Base-by-base conservation (phyloP, 2,113 vertebrate species). In the Ceyx melanurus region DNA sequence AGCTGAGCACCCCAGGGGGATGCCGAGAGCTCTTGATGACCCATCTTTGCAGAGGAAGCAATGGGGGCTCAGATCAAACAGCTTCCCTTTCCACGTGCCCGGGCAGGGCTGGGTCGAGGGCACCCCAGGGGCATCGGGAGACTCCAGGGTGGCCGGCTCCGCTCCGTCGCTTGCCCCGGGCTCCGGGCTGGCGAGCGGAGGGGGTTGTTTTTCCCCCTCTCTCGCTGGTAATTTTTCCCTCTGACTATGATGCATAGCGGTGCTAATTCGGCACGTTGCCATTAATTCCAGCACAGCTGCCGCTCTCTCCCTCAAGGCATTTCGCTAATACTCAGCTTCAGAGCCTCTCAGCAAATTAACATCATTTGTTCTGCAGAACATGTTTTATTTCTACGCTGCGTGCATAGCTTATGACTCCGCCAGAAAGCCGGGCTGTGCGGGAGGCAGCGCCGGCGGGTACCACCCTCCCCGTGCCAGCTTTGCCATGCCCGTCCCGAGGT, bases 261-360 rank as follows among this genome's bases (percentile, higher is more conserved):
- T 97, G 97, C 98, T 98, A 98, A 98, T 98, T 98, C 98, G 96
- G 98, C 97, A 98, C 97, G 96, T 97, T 98, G 98, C 98, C 98
- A 98, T 98, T 98, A 98, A 98, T 98, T 98, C 98, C 98, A 98
- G 98, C 97, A 98, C 98, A 99, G 98, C 98, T 99, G 99, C 98
- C 94, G 96, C 97, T 93, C 97, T 97, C 96, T 97, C 98, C 98
- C 98, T 97, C 97, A 98, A 98, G 98, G 98, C 98, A 97, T 98
- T 97, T 97, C 93, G 98, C 98, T 98, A 98, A 98, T 98, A 97
- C 98, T 97, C 98, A 96, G 98, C 98, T 98, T 98, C 96, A 97
- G 98, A 98, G 98, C 98, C 98, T 96, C 95, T 93, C 98, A 97
- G 98, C 98, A 98, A 98, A 99, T 98, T 98, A 99, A 98, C 98